Evolutionary conservation across 2,797 vertebrate genomes (phyloP), one percentile per base, ranked within the genome.

Genomic region (Hoplostethus atlanticus): DNA sequence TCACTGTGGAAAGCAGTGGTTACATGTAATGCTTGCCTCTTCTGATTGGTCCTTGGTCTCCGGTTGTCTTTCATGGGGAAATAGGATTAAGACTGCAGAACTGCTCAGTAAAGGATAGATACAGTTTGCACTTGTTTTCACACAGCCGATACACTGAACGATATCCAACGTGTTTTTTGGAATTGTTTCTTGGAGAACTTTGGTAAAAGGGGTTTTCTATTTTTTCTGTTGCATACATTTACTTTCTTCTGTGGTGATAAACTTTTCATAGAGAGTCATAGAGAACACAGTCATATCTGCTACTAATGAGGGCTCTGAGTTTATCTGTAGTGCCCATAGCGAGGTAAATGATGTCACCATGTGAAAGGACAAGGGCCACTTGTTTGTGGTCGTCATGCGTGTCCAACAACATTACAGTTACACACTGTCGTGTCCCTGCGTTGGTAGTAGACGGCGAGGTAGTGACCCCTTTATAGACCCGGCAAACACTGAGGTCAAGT

Each of bases 1-100:
- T 67, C 73, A 54, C 50, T 34, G 17, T 51, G 81, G 85, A 88
- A 88, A 79, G 77, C 55, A 50, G 25, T 17, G n/a, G 58, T 67
- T 64, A 46, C 64, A 68, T 53, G n/a, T 44, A 21, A 38, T 12
- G 31, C 34, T 0, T 34, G 12, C 16, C 36, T 63, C 30, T 40
- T 17, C 40, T 57, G 11, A 25, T 30, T 63, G 13, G 47, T 12
- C 36, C 5, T 0, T 38, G 25, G 46, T 70, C 67, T 67, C 65
- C 52, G 61, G 64, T 68, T 15, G 44, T 79, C 34, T 64, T 76
- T 73, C 17, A 53, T 54, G 8, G 13, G 62, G 76, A 79, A 73
- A 38, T 4, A 63, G 60, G 65, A 77, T 79, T 88, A 59, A 67
- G 40, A n/a, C n/a, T n/a, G n/a, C n/a, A n/a, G 76, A 73, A 66